These are phyloP conservation scores for Acridotheres tristis DNA, from an alignment of 2,797 vertebrate species.

Conservation along the genomic window DNA sequence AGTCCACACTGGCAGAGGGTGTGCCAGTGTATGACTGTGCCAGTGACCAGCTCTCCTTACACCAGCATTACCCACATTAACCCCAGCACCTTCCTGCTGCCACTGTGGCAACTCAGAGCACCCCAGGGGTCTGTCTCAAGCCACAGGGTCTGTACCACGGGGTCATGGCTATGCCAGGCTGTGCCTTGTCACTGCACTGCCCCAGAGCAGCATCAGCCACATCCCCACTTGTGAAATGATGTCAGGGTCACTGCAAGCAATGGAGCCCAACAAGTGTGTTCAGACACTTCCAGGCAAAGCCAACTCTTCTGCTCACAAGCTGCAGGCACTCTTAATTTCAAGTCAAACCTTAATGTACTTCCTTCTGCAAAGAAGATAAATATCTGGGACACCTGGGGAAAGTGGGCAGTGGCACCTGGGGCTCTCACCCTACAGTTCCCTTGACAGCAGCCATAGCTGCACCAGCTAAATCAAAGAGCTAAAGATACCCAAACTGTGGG, in stretches of 20 bases:
- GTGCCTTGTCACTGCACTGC: neutral
- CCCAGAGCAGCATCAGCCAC: neutral
- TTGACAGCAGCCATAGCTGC: neutral
- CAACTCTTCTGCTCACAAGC: neutral
- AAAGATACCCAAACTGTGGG: neutral
- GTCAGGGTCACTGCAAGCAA: neutral
- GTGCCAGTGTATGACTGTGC: no score
- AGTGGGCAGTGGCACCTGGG: neutral
- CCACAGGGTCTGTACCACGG: rapidly evolving
- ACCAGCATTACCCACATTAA: neutral
- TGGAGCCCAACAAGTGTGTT: neutral
- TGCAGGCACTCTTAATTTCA: neutral
- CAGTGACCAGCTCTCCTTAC: neutral
- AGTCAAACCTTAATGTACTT: neutral
- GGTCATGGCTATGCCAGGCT: neutral
- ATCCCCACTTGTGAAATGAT: neutral
- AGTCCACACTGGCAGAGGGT: neutral
- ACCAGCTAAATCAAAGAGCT: neutral
- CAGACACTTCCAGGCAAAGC: neutral
- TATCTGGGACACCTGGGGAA: neutral
- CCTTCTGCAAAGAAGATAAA: neutral
- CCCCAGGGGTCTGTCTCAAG: no score
- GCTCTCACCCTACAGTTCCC: neutral
- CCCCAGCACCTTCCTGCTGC: neutral
- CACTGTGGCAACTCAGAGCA: neutral